A percentile compares a stretch with the other conserved stretches of the same genome.
These are phyloP conservation scores for Dendrocopos noguchii DNA, from an alignment of 2,113 vertebrate genomes.

Conservation along the genomic window DNA sequence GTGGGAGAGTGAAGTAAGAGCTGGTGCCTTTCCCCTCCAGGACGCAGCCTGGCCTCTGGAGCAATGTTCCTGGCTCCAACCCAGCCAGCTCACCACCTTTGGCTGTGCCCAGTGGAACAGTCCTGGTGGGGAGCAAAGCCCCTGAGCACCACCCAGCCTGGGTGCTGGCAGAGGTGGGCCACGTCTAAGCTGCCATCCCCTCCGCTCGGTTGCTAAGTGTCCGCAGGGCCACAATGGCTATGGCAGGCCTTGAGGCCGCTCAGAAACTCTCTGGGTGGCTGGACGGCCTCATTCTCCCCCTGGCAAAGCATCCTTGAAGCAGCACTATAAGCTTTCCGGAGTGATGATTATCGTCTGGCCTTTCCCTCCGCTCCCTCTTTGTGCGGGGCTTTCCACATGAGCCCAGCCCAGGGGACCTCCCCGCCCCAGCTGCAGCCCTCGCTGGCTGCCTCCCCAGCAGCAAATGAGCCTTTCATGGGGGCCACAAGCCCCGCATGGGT, in stretches of 20 bases:
- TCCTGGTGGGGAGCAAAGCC: neutral
- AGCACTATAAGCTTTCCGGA: slow-evolving; percentile 76
- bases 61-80: neutral
- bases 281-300: slow-evolving; percentile 35
- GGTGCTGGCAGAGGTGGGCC: neutral
- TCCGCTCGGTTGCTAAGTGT: slow-evolving; percentile 72
- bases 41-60: neutral
- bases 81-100: neutral
- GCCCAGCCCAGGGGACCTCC: slow-evolving; percentile 23
- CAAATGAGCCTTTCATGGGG: slow-evolving; percentile 66
- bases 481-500: slow-evolving; percentile 69
- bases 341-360: slow-evolving; percentile 71
- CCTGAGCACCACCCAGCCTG: neutral
- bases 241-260: neutral
- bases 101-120: neutral
- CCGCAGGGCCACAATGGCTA: neutral
- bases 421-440: slow-evolving; percentile 11
- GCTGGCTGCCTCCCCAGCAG: neutral
- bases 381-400: slow-evolving; percentile 52
- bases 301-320: neutral
- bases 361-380: slow-evolving; percentile 70
- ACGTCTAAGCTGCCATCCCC: neutral
- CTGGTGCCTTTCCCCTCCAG: neutral
- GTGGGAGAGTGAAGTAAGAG: neutral
- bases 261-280: slow-evolving; percentile 54